A percentile compares a stretch with the other conserved stretches of the same genome.
Conservation (phyloP, 2,888 invertebrate species). For the Pyrochroa serraticornis region DNA sequence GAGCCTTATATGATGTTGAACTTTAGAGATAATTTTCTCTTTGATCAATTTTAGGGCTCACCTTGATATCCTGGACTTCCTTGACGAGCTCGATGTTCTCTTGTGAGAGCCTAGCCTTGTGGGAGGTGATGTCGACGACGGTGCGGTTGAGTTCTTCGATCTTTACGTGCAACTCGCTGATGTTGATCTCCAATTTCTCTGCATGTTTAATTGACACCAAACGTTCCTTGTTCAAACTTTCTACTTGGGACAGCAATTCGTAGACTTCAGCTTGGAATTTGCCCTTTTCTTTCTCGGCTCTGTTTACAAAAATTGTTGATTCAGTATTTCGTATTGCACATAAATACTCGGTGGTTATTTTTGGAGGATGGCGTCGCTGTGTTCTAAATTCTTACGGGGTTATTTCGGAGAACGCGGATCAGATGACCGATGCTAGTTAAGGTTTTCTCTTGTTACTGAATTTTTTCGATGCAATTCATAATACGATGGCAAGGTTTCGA, state of each 20-base stretch:
- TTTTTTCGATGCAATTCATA: constrained; percentile 8
- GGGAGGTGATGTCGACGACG: constrained; percentile 95
- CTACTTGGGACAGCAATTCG: constrained; percentile 94
- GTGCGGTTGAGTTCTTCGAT: constrained; percentile 97
- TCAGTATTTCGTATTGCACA: background rate
- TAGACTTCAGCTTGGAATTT: constrained; percentile 99
- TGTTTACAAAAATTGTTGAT: constrained; percentile 54
- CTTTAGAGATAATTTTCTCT: no score
- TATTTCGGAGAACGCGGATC: no score
- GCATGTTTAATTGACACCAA: constrained; percentile 78
- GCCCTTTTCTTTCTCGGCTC: constrained; percentile 97
- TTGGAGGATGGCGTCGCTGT: background rate
- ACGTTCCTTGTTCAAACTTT: constrained; percentile 93
- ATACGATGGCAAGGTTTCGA: constrained; percentile 1
- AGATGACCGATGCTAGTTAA: no score
- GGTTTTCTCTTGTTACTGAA: background rate
- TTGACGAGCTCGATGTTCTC: constrained; percentile 93
- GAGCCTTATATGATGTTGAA: no score
- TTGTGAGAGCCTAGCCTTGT: constrained; percentile 93
- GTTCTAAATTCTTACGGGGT: background rate
- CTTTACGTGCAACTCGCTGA: constrained; percentile 92
- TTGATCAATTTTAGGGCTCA: constrained; percentile 42
- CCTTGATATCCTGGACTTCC: constrained; percentile 96
- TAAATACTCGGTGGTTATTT: constrained; percentile 5
- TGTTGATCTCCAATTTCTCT: constrained; percentile 89